Conservation (phyloP, 2,888 invertebrate genomes). For the Mamestra brassicae region DNA sequence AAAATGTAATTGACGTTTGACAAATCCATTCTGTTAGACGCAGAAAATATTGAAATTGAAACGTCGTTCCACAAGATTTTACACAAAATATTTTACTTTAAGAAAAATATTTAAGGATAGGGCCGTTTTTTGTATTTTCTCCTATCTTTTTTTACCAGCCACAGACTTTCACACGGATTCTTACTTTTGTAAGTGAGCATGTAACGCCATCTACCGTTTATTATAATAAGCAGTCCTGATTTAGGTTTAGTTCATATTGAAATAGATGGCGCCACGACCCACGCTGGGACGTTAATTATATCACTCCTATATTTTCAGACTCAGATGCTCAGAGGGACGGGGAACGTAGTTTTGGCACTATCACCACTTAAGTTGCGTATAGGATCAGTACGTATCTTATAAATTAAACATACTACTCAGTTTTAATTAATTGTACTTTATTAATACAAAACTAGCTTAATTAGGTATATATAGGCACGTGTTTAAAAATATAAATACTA, state of each 20-base stretch:
- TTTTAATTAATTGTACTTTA: conserved; percentile 49
- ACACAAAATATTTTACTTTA: neutral
- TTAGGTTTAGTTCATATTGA: neutral
- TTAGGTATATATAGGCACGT: conserved; percentile 61
- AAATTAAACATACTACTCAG: conserved; percentile 8
- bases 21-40: neutral
- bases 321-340: too few relatives aligned
- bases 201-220: neutral
- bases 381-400: neutral
- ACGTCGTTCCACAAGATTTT: too few relatives aligned
- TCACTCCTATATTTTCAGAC: too few relatives aligned
- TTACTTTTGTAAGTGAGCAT: neutral
- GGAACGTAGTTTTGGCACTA: too few relatives aligned
- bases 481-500: conserved; percentile 65
- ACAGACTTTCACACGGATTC: too few relatives aligned
- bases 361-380: too few relatives aligned
- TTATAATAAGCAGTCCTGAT: neutral
- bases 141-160: too few relatives aligned
- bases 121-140: too few relatives aligned
- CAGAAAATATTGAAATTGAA: neutral
- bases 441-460: conserved; percentile 55
- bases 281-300: too few relatives aligned
- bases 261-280: conserved; percentile 19
- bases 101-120: neutral
- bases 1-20: conserved; percentile 4